Evolutionary conservation across 92 coral and sea anemone species (phyloP).

Genomic region (Epizoanthus rinbou): DNA sequence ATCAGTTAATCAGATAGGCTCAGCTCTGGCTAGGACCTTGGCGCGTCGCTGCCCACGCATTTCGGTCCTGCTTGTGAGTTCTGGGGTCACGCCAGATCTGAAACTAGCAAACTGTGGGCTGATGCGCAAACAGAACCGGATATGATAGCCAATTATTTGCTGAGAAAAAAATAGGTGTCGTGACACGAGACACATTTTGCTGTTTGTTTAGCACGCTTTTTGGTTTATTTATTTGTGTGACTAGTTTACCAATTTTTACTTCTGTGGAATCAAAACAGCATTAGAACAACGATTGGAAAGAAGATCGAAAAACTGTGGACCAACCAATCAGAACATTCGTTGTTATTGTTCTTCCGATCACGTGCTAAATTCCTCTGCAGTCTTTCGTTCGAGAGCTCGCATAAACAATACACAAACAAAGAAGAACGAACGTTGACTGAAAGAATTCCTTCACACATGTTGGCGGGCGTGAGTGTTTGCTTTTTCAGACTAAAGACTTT

Average conservation of each 20-base stretch:
- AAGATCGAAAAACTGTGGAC: neutral
- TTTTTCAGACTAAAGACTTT: slow-evolving; percentile 27
- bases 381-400: slow-evolving; percentile 16
- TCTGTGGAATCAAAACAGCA: neutral
- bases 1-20: no score
- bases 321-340: slow-evolving; percentile 19
- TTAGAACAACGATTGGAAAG: neutral
- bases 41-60: no score
- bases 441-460: slow-evolving; percentile 46
- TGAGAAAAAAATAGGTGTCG: neutral
- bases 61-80: no score
- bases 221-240: neutral
- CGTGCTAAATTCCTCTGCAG: slow-evolving; percentile 39
- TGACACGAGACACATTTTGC: neutral
- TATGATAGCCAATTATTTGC: neutral
- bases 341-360: slow-evolving; percentile 17
- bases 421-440: slow-evolving; percentile 7
- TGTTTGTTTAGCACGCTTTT: neutral
- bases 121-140: no score
- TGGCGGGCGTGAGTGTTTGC: slow-evolving; percentile 21
- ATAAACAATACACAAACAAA: slow-evolving; percentile 43
- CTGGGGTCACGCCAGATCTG: no score
- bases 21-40: no score
- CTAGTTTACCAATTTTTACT: neutral
- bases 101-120: no score